Conservation (phyloP, 1,140 invertebrate species). For the Schlechtendalia chinensis region DNA sequence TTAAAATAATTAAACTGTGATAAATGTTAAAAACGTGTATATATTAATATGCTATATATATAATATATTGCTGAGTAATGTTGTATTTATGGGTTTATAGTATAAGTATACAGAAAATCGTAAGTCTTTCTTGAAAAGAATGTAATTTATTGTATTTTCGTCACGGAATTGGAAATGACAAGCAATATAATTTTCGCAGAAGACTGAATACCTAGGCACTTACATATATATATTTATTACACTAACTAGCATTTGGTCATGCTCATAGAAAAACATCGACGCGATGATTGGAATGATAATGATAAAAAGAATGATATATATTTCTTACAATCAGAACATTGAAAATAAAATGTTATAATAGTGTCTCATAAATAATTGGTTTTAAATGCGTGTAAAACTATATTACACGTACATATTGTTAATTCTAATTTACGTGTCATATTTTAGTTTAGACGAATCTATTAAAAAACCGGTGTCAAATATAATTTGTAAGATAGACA, state of each 20-base stretch:
- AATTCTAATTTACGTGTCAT: background rate
- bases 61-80: no score
- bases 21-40: no score
- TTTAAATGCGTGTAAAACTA: background rate
- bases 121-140: background rate
- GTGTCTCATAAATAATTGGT: background rate
- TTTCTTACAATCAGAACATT: conserved; percentile 8
- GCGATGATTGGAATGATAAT: conserved; percentile 11
- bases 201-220: background rate
- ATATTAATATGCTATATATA: no score
- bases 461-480: no score
- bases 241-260: background rate
- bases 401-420: background rate
- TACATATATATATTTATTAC: background rate
- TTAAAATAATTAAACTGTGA: no score
- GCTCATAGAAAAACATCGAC: background rate
- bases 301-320: background rate
- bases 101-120: no score
- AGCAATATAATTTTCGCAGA: conserved; percentile 15
- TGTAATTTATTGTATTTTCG: background rate
- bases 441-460: background rate
- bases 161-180: background rate
- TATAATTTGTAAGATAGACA: no score
- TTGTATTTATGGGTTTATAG: no score
- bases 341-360: background rate